Percentiles rank a stretch among this genome's conserved stretches.
These are phyloP conservation scores for Syngnathus acus DNA, from an alignment of 2,797 vertebrate genomes.

Conservation along the genomic window DNA sequence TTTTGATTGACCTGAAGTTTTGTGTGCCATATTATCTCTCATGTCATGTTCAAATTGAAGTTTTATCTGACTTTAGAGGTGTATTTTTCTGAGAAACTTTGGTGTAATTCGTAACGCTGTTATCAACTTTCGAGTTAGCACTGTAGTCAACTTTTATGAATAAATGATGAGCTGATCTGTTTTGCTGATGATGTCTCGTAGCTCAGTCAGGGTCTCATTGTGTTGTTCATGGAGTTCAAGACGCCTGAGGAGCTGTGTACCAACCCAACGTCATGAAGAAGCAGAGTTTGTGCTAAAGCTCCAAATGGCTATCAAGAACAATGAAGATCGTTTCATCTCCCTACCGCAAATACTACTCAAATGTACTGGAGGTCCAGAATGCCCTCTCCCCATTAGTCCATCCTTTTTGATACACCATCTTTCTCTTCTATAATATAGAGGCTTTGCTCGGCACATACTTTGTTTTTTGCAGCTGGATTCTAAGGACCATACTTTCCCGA, in stretches of 20 bases:
- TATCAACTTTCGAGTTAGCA: slow-evolving; percentile 8
- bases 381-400: slow-evolving; percentile 16
- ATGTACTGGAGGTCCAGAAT: background rate
- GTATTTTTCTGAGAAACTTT: background rate
- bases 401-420: slow-evolving; percentile 11
- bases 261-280: slow-evolving; percentile 14
- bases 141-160: slow-evolving; percentile 23
- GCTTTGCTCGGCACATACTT: too few species aligned
- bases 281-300: slow-evolving; percentile 15
- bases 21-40: too few species aligned
- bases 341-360: slow-evolving; percentile 8
- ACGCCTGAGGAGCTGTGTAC: slow-evolving; percentile 25
- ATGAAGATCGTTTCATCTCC: slow-evolving; percentile 41
- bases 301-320: slow-evolving; percentile 63
- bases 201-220: slow-evolving; percentile 34
- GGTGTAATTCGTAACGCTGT: background rate
- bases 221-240: slow-evolving; percentile 35
- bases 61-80: background rate
- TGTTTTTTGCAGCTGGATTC: slow-evolving; percentile 22
- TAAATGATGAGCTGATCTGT: slow-evolving; percentile 16
- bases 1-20: background rate
- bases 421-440: background rate
- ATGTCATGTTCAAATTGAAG: background rate
- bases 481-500: slow-evolving; percentile 26
- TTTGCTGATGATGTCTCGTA: slow-evolving; percentile 30